These are phyloP conservation scores for Pantala flavescens DNA, from an alignment of 1,140 invertebrate genomes.

Conservation along the genomic window DNA sequence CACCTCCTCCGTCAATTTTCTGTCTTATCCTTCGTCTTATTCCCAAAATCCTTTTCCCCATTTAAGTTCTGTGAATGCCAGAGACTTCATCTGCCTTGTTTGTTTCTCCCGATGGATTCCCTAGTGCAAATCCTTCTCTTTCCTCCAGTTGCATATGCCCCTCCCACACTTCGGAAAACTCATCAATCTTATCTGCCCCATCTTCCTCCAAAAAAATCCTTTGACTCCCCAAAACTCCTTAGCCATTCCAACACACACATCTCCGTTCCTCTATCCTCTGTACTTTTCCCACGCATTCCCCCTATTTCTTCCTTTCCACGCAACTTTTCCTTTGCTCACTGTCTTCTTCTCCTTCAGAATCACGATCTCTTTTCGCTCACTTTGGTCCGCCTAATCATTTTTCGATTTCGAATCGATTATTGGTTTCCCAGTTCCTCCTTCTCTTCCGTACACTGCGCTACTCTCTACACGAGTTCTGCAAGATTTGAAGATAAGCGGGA, in stretches of 20 bases:
- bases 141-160: not conserved
- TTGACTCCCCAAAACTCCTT: too few species aligned
- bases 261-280: not conserved
- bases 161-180: not conserved
- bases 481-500: too few species aligned
- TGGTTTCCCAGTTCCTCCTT: not conserved
- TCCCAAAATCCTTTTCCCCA: not conserved
- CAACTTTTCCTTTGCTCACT: not conserved
- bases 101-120: not conserved
- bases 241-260: not conserved
- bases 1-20: not conserved
- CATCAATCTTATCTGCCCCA: not conserved
- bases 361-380: not conserved
- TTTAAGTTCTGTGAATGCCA: not conserved
- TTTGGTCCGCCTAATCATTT: not conserved
- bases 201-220: not conserved
- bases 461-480: too few species aligned
- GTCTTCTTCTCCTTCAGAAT: slow-evolving; percentile 1
- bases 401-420: not conserved
- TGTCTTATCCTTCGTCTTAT: not conserved
- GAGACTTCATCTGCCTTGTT: not conserved
- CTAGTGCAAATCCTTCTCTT: not conserved
- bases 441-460: not conserved
- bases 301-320: not conserved
- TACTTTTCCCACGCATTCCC: not conserved